Evolutionary conservation across 2,888 invertebrate species (phyloP).

Genomic region (Tubiluchus corallicola): DNA sequence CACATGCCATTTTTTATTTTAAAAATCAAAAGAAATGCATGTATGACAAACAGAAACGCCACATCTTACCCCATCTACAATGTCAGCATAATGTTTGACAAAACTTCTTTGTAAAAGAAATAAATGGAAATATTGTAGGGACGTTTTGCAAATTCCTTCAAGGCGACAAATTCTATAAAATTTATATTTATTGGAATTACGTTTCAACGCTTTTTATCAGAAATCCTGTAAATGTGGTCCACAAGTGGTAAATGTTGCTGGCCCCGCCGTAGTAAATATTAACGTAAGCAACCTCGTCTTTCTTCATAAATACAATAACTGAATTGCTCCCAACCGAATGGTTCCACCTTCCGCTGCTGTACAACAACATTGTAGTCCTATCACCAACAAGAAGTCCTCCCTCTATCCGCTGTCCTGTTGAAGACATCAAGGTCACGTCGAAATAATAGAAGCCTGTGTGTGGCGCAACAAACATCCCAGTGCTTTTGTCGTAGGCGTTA

Average conservation of each 20-base stretch:
- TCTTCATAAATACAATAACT: too few species aligned
- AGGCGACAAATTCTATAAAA: too few species aligned
- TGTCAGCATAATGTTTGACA: too few species aligned
- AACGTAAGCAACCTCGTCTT: neutral
- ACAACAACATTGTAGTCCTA: neutral
- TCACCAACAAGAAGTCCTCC: neutral
- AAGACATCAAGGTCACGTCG: neutral
- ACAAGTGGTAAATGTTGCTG: slow-evolving; percentile 1
- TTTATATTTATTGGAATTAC: too few species aligned
- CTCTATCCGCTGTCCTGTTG: neutral
- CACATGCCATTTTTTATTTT: too few species aligned
- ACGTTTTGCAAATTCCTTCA: too few species aligned
- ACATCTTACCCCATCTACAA: too few species aligned
- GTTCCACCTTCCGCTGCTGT: neutral
- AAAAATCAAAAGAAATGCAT: too few species aligned
- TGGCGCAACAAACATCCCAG: neutral
- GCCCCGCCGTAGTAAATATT: neutral
- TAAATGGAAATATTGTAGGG: too few species aligned
- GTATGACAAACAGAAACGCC: too few species aligned
- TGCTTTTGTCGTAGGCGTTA: neutral
- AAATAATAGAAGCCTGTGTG: neutral
- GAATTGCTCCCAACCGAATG: neutral
- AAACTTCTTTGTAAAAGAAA: too few species aligned
- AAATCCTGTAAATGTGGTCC: neutral
- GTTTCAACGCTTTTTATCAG: too few species aligned